Evolutionary conservation across 2,888 invertebrate genomes (phyloP), one percentile per base, ranked within the genome.

Genomic region (Cantharis rustica): DNA sequence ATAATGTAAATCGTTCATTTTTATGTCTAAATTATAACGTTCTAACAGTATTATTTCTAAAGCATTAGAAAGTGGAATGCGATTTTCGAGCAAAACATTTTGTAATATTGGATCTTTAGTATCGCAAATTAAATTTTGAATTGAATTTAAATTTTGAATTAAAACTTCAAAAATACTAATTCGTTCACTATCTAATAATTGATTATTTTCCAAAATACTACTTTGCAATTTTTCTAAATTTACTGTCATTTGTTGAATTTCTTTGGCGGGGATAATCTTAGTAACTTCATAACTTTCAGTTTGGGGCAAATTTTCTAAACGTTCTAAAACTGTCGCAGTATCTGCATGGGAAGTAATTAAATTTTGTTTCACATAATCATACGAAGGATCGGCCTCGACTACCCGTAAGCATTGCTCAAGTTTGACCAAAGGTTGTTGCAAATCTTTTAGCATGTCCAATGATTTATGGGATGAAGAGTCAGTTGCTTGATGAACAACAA

Each of bases 41-140:
- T 87, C 87, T 26, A 87, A 81, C 10, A 82, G 82, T 27, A 86
- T 79, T 15, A 88, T 86, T 80, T 88, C 88, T 16, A 87, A 82
- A 10, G 86, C 84, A 74, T 86, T 86, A 26, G 83, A 81, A 15
- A 88, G 68, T 2, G 86, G 82, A 71, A 84, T 83, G 61, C 84
- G 81, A 31, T 86, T 72, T 17, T 81, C 76, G 5, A 81, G 79
- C 2, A 86, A 70, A 72, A 79, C 79, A 4, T 81, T 81, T 76
- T 82, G 83, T 68, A 85, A 72, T 3, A 82, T 82, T 72, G 77
- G 75, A 73, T 84, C 82, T n/a, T 84, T 82, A 4, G 85, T 77
- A 9, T 81, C 79, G 61, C 81, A 82, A 16, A 87, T 80, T n/a
- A 84, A 79, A 26, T 84, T 83, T 15, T 85, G 83, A 9, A 87